These are phyloP conservation scores for Ariopsis seemanni DNA, from an alignment of 2,113 vertebrate genomes.

Conservation along the genomic window DNA sequence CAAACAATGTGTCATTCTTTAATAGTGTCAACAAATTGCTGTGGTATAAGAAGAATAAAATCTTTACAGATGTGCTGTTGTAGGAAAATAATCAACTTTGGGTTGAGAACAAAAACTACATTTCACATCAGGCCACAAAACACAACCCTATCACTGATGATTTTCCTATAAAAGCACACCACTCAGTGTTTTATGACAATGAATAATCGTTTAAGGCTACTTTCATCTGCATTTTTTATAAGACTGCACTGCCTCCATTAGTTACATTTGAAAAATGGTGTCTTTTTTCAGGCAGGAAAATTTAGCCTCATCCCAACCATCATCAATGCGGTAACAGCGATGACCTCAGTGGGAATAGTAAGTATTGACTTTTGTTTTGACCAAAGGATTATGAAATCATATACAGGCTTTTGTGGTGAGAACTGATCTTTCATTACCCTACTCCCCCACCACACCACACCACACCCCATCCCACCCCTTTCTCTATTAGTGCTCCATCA, in stretches of 20 bases:
- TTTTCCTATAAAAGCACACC: no score
- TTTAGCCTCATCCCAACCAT: constrained; percentile 90
- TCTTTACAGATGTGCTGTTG: no score
- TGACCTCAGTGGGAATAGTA: constrained; percentile 91
- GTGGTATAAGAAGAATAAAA: no score
- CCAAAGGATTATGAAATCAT: background rate
- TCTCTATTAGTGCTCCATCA: constrained; percentile 82
- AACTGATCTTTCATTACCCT: background rate
- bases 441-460: background rate
- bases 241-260: background rate
- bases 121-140: no score
- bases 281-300: constrained; percentile 82
- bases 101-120: no score
- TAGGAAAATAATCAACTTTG: no score
- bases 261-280: background rate
- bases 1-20: no score
- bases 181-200: no score
- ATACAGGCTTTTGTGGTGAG: background rate
- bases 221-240: background rate
- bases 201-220: background rate
- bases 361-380: constrained; percentile 57
- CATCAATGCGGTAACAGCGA: constrained; percentile 85
- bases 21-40: no score
- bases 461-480: no score
- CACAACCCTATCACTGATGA: no score